Conservation (phyloP, 2,797 vertebrate genomes). For the Trachurus trachurus region DNA sequence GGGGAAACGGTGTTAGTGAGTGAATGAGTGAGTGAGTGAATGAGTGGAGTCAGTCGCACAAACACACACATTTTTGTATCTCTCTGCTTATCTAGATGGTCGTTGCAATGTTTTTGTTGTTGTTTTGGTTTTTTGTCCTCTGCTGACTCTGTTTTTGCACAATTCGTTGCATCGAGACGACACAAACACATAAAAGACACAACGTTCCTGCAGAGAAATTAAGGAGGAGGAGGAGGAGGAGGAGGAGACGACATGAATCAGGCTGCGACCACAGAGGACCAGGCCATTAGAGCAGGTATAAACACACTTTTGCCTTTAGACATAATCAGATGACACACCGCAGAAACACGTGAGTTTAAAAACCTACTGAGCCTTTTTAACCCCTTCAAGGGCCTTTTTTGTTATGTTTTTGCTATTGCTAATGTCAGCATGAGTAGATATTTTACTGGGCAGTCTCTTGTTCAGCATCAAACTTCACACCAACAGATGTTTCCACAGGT, state of each 20-base stretch:
- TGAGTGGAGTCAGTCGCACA: constrained; percentile 27
- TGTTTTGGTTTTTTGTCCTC: not conserved
- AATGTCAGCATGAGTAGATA: too few relatives aligned
- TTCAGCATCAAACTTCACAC: too few relatives aligned
- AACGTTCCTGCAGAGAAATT: not conserved
- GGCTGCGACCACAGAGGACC: not conserved
- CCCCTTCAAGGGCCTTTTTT: too few relatives aligned
- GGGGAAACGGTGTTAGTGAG: constrained; percentile 25
- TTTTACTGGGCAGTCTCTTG: too few relatives aligned
- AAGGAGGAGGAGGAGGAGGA: not conserved
- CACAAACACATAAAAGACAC: not conserved
- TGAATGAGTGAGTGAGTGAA: too few relatives aligned
- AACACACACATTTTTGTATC: not conserved
- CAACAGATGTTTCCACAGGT: too few relatives aligned
- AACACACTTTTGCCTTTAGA: not conserved
- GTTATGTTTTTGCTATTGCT: too few relatives aligned
- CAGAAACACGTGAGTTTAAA: too few relatives aligned
- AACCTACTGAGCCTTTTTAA: too few relatives aligned
- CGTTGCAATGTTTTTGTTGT: too few relatives aligned
- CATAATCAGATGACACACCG: not conserved
- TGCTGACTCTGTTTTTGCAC: not conserved
- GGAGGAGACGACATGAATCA: not conserved
- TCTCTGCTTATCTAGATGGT: not conserved
- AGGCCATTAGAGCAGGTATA: not conserved
- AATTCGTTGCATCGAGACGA: not conserved